phyloP scores from a whole-genome alignment of 2,797 vertebrate genomes.

The Denticeps clupeoides region DNA sequence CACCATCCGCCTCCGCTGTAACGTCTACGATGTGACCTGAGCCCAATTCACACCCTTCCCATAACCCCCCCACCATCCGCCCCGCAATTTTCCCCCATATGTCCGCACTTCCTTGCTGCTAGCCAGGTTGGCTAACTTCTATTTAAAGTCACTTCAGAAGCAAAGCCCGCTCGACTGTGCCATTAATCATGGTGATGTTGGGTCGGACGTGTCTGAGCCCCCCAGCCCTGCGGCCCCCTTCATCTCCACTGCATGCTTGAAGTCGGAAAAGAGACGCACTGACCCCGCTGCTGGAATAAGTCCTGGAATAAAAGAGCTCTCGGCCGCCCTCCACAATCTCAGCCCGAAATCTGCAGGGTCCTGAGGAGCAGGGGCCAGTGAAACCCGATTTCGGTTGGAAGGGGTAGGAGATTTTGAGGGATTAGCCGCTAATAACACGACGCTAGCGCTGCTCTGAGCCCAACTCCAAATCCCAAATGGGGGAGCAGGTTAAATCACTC shows the following conservation, averaged over 20 bases:
- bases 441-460: conserved; percentile 19
- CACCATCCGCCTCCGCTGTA: conserved; percentile 20
- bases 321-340: conserved; percentile 13
- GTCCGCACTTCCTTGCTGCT: too few species aligned
- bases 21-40: background rate
- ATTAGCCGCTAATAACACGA: conserved; percentile 42
- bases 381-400: conserved; percentile 24
- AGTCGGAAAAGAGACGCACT: conserved; percentile 25
- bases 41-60: too few species aligned
- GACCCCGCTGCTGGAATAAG: conserved; percentile 19
- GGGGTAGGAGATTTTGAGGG: conserved; percentile 29
- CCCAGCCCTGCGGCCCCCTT: too few species aligned
- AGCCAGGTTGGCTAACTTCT: too few species aligned
- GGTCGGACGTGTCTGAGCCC: conserved; percentile 12
- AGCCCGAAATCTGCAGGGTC: conserved; percentile 12
- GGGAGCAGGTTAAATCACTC: conserved; percentile 34
- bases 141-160: too few species aligned
- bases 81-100: background rate
- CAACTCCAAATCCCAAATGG: conserved; percentile 21
- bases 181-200: conserved; percentile 26
- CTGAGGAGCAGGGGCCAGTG: conserved; percentile 18
- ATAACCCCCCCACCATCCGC: too few species aligned
- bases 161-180: conserved; percentile 30
- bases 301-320: too few species aligned
- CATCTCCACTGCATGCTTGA: conserved; percentile 22